Percentiles rank a stretch among this genome's conserved stretches.
These are phyloP conservation scores for Halisarca cf. caerulea DNA, from an alignment of 37 sponge, comb jelly and placozoan species.

Conservation along the genomic window DNA sequence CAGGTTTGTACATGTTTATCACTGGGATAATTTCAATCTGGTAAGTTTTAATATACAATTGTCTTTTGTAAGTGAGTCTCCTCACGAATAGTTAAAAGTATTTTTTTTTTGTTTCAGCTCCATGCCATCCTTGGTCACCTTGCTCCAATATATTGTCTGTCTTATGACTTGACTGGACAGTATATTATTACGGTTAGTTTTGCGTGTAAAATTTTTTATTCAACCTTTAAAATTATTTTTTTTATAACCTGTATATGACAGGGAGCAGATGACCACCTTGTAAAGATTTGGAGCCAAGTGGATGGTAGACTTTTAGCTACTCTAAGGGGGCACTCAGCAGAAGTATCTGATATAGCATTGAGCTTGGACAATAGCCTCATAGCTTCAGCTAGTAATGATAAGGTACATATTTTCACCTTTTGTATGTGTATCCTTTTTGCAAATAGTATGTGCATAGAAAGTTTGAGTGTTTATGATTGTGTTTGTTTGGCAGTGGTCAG, in stretches of 20 bases:
- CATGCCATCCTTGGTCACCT: conserved; percentile 69
- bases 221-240: too few relatives aligned
- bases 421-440: background rate
- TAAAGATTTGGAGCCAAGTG: conserved; percentile 83
- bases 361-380: conserved; percentile 76
- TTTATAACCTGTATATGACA: too few relatives aligned
- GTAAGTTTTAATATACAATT: background rate
- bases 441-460: background rate
- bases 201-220: too few relatives aligned
- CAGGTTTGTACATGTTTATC: background rate
- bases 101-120: conserved; percentile 37
- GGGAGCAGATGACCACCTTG: conserved; percentile 83
- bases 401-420: background rate
- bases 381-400: conserved; percentile 79
- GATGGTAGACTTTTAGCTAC: conserved; percentile 73
- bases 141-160: conserved; percentile 73
- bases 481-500: background rate
- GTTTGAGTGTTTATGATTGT: background rate
- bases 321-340: conserved; percentile 70
- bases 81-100: too few relatives aligned
- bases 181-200: conserved; percentile 71
- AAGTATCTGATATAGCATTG: conserved; percentile 75
- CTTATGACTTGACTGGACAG: conserved; percentile 74
- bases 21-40: conserved; percentile 2
- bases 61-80: too few relatives aligned